Percentiles rank a stretch among this genome's conserved stretches.
phyloP scores from a whole-genome alignment of 2,113 vertebrate species.

The Arenaria interpres region DNA sequence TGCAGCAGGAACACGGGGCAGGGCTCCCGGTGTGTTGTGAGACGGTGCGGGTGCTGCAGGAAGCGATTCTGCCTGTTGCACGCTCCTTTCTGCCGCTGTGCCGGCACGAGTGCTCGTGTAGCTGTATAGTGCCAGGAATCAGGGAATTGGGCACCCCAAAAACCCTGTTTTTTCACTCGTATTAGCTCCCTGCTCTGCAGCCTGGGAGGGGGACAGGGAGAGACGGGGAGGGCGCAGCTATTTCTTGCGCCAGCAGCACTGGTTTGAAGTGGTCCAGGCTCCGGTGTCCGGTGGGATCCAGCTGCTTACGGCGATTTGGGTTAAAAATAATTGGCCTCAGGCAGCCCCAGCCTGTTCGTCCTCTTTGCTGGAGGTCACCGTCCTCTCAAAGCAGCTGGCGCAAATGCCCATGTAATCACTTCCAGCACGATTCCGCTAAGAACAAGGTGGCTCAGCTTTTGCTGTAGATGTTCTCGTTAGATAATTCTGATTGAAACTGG shows the following conservation, averaged over 20 bases:
- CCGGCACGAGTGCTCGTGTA: background rate
- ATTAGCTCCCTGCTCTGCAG: background rate
- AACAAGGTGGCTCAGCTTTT: background rate
- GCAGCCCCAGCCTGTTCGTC: background rate
- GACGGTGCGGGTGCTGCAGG: background rate
- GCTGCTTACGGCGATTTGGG: background rate
- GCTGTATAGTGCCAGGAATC: background rate
- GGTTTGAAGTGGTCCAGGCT: background rate
- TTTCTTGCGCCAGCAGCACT: background rate
- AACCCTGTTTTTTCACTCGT: background rate
- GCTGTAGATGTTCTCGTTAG: background rate
- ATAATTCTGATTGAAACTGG: background rate
- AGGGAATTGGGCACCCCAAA: background rate
- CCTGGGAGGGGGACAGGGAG: background rate
- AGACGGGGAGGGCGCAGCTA: background rate
- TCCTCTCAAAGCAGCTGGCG: background rate
- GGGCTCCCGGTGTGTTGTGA: rapidly evolving
- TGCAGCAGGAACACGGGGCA: background rate
- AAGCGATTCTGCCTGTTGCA: background rate
- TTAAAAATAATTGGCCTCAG: background rate
- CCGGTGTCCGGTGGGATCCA: background rate
- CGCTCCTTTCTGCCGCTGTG: background rate
- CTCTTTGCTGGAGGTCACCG: background rate
- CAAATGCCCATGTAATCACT: background rate
- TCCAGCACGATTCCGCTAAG: background rate